Base-by-base conservation (phyloP, 2,113 vertebrate species). In the Notiomystis cincta region DNA sequence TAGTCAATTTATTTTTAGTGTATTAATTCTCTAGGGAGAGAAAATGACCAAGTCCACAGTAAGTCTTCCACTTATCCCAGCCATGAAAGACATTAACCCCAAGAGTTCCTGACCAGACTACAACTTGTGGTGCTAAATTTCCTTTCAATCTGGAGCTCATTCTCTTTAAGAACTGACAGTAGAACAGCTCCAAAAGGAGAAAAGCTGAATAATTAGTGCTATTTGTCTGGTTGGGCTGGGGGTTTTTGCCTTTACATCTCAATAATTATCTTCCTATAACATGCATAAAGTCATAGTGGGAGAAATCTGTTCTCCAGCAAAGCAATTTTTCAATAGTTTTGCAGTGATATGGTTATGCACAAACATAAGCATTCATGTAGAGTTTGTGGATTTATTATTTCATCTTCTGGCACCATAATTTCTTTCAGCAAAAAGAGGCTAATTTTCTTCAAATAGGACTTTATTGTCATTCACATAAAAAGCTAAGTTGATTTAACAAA, bases 401-500 rank as follows among this genome's bases (percentile, higher is more conserved):
- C 25, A n/a, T 92, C 65, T 89, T 38, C 27, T 42, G 17, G n/a
- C 57, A 84, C 44, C 20, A 21, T 56, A 28, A 91, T 91, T 91
- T 82, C 44, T 89, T 84, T 66, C 65, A 90, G 60, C 67, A 37
- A 54, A 54, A 93, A 93, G 60, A 75, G 44, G 40, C 35, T 89
- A 69, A 92, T 82, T 95, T 91, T 67, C 61, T 82, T 92, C 76
- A 93, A 92, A 89, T 13, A 89, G 27, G 58, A 77, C 54, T 93
- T 89, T 56, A 87, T 75, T 91, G 80, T 87, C 38, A 23, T 83
- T 92, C 86, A 71, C 40, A 48, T 65, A 82, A 89, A 76, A 96
- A 95, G 31, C 45, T 53, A 75, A 72, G 69, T 42, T 94, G 89
- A 95, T 92, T 94, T 95, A 94, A 84, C 83, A 72, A 96, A 95